Percentiles rank a stretch among this genome's conserved stretches.
Conservation (phyloP, 2,888 invertebrate genomes). For the Ochropacha duplaris region DNA sequence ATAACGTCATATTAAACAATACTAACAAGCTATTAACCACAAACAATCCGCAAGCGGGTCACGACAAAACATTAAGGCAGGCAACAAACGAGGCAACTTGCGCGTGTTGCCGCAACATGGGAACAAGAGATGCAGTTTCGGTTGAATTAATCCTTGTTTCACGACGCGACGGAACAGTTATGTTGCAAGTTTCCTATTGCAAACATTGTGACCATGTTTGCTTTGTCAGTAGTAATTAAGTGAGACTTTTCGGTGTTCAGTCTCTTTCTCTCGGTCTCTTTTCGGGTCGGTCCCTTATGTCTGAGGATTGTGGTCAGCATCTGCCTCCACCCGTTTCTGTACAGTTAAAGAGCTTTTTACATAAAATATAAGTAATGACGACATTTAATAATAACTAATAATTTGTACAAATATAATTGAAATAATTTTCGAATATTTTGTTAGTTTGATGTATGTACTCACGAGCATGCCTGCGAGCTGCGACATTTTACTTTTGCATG, state of each 20-base stretch:
- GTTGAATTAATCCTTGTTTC: slow-evolving; percentile 56
- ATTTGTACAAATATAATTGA: no score
- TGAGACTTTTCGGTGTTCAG: slow-evolving; percentile 5
- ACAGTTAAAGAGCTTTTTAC: no score
- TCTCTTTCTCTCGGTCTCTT: no score
- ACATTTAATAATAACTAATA: no score
- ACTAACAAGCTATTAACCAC: slow-evolving; percentile 25
- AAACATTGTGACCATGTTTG: slow-evolving; percentile 21
- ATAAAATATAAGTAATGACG: no score
- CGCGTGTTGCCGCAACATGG: slow-evolving; percentile 17
- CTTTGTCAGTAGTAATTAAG: not conserved
- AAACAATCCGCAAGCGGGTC: slow-evolving; percentile 11
- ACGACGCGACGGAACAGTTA: slow-evolving; percentile 30
- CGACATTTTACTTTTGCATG: no score
- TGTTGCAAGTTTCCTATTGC: slow-evolving; percentile 23
- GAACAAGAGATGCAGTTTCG: slow-evolving; percentile 40
- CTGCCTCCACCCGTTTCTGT: no score
- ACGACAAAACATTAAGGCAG: slow-evolving; percentile 21
- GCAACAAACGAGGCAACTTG: slow-evolving; percentile 38
- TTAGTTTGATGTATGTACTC: no score
- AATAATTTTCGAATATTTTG: no score
- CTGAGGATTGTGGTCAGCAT: no score
- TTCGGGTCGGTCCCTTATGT: no score
- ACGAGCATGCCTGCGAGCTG: no score
- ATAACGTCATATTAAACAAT: not conserved